Evolutionary conservation across 1,140 invertebrate genomes (phyloP).

Genomic region (Dendrolimus kikuchii): DNA sequence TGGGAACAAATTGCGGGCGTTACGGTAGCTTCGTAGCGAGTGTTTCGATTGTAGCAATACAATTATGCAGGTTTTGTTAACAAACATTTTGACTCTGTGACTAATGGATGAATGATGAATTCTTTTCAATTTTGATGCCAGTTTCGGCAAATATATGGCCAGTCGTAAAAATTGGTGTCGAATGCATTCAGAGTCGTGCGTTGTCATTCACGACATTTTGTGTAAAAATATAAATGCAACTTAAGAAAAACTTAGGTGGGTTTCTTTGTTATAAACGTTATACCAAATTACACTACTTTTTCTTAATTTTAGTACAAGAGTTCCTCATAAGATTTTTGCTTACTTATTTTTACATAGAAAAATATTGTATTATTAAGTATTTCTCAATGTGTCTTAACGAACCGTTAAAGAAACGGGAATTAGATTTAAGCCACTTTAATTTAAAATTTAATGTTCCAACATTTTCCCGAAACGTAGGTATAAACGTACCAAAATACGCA

Average conservation of each 20-base stretch:
- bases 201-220: slow-evolving; percentile 54
- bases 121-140: slow-evolving; percentile 64
- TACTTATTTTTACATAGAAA: too few relatives aligned
- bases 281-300: background rate
- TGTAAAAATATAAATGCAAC: slow-evolving; percentile 33
- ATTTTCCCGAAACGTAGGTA: too few relatives aligned
- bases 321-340: too few relatives aligned
- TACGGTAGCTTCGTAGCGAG: slow-evolving; percentile 70
- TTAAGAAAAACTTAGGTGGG: slow-evolving; percentile 26
- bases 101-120: slow-evolving; percentile 70
- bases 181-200: slow-evolving; percentile 50
- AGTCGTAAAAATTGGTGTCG: slow-evolving; percentile 56
- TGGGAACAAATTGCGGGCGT: slow-evolving; percentile 66
- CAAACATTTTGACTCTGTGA: slow-evolving; percentile 64
- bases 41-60: slow-evolving; percentile 65
- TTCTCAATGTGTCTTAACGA: too few relatives aligned
- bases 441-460: too few relatives aligned
- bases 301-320: too few relatives aligned
- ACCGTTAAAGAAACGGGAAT: too few relatives aligned
- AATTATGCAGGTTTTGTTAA: slow-evolving; percentile 64
- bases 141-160: slow-evolving; percentile 61
- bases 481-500: too few relatives aligned
- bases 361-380: too few relatives aligned
- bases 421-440: too few relatives aligned
- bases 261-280: background rate